Evolutionary conservation across 2,113 vertebrate genomes (phyloP).

Genomic region (Trochalopteron elliotii): DNA sequence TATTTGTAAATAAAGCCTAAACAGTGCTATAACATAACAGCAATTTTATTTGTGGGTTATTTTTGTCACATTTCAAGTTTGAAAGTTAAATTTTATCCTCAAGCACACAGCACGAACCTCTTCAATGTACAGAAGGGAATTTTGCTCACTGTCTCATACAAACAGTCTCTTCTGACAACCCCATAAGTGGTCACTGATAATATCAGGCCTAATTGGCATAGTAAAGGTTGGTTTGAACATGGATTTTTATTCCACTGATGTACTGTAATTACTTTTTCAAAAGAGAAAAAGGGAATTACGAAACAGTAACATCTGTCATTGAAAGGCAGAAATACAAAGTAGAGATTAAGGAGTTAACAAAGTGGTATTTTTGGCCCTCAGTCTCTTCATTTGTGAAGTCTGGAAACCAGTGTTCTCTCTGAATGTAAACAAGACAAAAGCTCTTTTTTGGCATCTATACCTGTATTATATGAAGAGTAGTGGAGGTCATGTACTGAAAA

Average conservation of each 20-base stretch:
- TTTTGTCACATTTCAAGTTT: not conserved
- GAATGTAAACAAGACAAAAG: not conserved
- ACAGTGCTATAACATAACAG: not conserved
- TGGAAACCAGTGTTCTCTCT: not conserved
- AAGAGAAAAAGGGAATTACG: not conserved
- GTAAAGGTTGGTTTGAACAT: not conserved
- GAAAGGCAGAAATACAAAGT: not conserved
- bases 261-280: not conserved
- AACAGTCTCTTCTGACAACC: not conserved
- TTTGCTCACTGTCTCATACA: not conserved
- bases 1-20: not conserved
- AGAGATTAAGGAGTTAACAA: not conserved
- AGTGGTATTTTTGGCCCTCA: not conserved
- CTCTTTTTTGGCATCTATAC: not conserved
- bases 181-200: not conserved
- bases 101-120: not conserved
- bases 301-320: not conserved
- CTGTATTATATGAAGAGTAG: not conserved
- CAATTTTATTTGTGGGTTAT: not conserved
- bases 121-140: not conserved
- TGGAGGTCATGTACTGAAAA: not conserved
- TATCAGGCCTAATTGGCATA: not conserved
- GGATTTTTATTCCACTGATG: not conserved
- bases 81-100: not conserved
- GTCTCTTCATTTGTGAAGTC: not conserved